Conservation (phyloP, 2,888 invertebrate genomes). For the Cryptus armator region DNA sequence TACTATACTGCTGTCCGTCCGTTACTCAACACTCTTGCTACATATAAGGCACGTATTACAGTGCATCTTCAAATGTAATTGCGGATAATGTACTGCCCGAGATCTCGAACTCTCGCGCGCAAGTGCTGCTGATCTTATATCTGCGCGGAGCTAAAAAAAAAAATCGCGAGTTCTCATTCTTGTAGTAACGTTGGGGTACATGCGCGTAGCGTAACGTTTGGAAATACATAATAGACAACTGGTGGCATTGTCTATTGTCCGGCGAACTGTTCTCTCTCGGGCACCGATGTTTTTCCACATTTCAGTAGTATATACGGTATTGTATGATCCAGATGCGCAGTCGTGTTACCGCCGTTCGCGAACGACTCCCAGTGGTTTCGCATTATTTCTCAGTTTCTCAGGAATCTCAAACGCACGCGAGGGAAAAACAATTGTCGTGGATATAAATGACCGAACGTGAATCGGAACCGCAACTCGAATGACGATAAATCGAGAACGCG, state of each 20-base stretch:
- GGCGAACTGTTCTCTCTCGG: slow-evolving; percentile 11
- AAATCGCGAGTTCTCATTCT: neutral
- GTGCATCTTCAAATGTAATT: slow-evolving; percentile 15
- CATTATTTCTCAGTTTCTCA: slow-evolving; percentile 37
- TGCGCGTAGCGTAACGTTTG: neutral
- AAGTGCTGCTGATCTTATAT: neutral
- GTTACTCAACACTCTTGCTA: slow-evolving; percentile 41
- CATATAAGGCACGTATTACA: neutral
- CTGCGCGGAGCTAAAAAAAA: neutral
- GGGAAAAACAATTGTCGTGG: slow-evolving; percentile 35
- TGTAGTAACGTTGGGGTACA: neutral
- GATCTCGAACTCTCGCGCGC: neutral
- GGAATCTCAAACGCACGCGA: slow-evolving; percentile 34
- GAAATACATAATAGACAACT: slow-evolving; percentile 36
- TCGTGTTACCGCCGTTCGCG: neutral
- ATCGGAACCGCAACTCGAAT: slow-evolving; percentile 21
- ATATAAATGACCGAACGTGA: slow-evolving; percentile 26
- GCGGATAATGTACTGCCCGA: neutral
- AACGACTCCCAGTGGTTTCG: neutral
- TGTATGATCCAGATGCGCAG: slow-evolving; percentile 44
- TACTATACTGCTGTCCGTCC: slow-evolving; percentile 3
- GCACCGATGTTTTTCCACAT: neutral
- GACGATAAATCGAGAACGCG: slow-evolving; percentile 43
- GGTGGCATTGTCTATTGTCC: slow-evolving; percentile 57
- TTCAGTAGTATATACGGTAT: neutral